Base-by-base conservation (phyloP, 2,888 invertebrate genomes). In the Drosophila heteroneura region DNA sequence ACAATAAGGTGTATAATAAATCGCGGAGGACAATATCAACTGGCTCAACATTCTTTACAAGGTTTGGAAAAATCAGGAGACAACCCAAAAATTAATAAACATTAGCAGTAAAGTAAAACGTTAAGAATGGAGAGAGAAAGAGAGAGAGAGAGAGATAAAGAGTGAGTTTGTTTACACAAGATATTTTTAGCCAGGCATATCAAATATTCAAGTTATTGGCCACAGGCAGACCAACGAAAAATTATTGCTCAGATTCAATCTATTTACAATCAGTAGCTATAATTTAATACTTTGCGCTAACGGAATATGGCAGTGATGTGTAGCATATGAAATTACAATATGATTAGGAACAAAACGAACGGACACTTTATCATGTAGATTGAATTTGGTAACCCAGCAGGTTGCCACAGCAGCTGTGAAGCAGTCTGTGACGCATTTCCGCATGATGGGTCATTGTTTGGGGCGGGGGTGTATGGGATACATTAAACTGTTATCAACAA, bases 401-500 rank as follows among this genome's bases (percentile, higher is more conserved):
- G 44, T 26, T 47, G 63, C 56, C 54, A 19, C 44, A 33, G 60
- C 22, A 37, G 35, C 37, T 70, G 57, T 63, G 32, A 16, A 9
- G 30, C 41, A 16, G 30, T 22, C 58, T 5, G 76, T 70, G 76
- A 77, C 71, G 78, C 67, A 82, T 72, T 66, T 86, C 72, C 77
- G 64, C 41, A 26, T 68, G 67, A 70, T 33, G 26, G 26, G 47
- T 26, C 26, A 26, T 16, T 26, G 16, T 47, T 14, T 12, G 28
- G 28, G 33, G 10, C 19, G 35, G 19, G n/a, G 16, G 7, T 30
- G 35, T 19, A 26, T 19, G 52, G 28, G 68, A 0, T 67, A 63
- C 63, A 78, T 76, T 74, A 81, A 79, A 77, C 86, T 79, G 89
- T 89, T 87, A 87, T 87, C 90, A 89, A 85, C 90, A 87, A 87